Evolutionary conservation across 2,888 invertebrate species (phyloP).

Genomic region (Latrodectus hesperus): DNA sequence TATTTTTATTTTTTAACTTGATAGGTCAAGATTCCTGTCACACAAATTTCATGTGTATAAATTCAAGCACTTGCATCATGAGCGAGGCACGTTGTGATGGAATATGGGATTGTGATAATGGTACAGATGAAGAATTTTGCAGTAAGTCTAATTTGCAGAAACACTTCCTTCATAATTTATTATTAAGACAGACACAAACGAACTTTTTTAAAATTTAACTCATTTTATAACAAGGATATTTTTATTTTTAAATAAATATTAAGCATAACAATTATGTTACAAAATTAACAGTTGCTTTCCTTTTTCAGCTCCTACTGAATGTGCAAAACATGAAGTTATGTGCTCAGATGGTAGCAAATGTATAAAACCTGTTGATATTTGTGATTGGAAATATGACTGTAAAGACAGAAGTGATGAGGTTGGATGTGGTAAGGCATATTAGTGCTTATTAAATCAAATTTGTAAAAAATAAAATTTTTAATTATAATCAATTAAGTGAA

Average conservation of each 20-base stretch:
- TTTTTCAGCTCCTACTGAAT: slow-evolving; percentile 60
- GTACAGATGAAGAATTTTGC: slow-evolving; percentile 83
- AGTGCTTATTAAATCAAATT: not conserved
- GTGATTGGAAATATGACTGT: slow-evolving; percentile 71
- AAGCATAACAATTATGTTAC: no score
- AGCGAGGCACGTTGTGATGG: slow-evolving; percentile 80
- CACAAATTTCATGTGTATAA: slow-evolving; percentile 69
- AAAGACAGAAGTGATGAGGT: slow-evolving; percentile 71
- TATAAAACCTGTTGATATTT: slow-evolving; percentile 70
- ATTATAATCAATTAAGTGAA: not conserved
- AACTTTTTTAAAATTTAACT: not conserved
- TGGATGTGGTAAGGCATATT: slow-evolving; percentile 69
- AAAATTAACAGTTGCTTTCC: not conserved
- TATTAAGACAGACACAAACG: no score
- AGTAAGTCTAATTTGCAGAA: slow-evolving; percentile 74
- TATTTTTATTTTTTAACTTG: not conserved
- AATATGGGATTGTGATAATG: slow-evolving; percentile 82
- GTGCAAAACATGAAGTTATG: slow-evolving; percentile 68
- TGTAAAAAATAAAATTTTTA: not conserved
- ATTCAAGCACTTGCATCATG: slow-evolving; percentile 78
- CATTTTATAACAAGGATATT: no score
- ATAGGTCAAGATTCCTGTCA: slow-evolving; percentile 61
- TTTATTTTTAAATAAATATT: no score
- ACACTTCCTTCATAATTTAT: not conserved
- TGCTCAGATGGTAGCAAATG: slow-evolving; percentile 70